phyloP scores from a whole-genome alignment of 2,113 vertebrate species.

The Mellivora capensis region DNA sequence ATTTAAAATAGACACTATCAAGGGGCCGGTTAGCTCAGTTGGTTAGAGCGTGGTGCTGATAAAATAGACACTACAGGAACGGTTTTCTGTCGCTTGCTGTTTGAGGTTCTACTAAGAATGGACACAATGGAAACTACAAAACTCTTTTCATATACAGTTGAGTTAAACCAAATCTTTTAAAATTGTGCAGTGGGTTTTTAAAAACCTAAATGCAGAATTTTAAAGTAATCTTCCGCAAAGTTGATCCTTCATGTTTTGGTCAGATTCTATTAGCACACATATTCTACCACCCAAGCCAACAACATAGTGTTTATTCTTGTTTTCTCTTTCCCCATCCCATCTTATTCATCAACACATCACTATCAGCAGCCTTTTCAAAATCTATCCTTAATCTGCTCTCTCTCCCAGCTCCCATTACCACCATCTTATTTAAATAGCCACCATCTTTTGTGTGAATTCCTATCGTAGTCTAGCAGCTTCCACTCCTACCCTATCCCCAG shows the following conservation, averaged over 20 bases:
- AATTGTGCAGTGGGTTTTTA: background rate
- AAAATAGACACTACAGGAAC: background rate
- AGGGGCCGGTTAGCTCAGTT: too few relatives aligned
- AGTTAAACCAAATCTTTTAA: background rate
- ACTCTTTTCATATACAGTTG: background rate
- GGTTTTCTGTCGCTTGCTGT: slow-evolving; percentile 49
- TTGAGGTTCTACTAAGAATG: background rate
- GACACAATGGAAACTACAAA: background rate
- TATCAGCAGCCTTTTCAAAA: background rate
- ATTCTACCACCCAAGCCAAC: background rate
- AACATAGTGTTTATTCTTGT: background rate
- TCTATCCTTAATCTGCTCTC: background rate
- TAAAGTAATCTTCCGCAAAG: background rate
- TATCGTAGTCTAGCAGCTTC: background rate
- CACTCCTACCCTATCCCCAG: too few relatives aligned
- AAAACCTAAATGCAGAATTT: background rate
- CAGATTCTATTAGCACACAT: background rate
- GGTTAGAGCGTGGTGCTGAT: background rate
- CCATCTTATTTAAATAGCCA: background rate
- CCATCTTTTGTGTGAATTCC: background rate
- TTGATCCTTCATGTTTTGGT: background rate
- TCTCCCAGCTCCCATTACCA: background rate
- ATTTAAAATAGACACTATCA: background rate
- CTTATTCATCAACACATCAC: background rate
- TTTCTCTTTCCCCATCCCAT: background rate